These are phyloP conservation scores for Proisotoma minuta DNA, from an alignment of 2,888 invertebrate genomes.

Conservation along the genomic window DNA sequence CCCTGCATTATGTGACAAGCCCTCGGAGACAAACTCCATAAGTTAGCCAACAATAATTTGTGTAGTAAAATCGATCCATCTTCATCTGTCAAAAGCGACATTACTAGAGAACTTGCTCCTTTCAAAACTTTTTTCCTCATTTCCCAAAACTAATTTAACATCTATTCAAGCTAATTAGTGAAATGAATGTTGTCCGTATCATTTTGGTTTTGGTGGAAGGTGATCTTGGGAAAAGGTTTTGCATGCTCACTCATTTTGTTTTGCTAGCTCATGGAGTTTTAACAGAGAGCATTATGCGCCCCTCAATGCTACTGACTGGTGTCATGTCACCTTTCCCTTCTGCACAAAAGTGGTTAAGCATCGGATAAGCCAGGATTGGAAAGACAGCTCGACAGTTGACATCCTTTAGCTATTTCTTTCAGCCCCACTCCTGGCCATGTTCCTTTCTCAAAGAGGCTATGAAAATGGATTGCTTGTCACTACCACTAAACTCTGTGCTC, in stretches of 20 bases:
- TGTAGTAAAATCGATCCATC: background rate
- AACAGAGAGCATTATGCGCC: too few relatives aligned
- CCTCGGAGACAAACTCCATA: too few relatives aligned
- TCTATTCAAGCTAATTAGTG: background rate
- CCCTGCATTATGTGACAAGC: too few relatives aligned
- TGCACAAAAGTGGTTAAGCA: too few relatives aligned
- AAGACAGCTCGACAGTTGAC: slow-evolving; percentile 1
- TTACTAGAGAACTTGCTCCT: background rate
- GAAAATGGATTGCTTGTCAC: background rate
- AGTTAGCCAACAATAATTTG: too few relatives aligned
- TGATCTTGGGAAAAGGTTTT: too few relatives aligned
- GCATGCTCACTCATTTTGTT: too few relatives aligned
- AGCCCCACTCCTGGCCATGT: background rate
- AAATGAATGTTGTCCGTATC: background rate
- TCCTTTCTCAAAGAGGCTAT: background rate
- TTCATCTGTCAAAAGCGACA: background rate
- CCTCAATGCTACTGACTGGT: too few relatives aligned
- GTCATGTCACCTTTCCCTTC: too few relatives aligned
- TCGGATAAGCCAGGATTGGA: background rate
- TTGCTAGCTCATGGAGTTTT: too few relatives aligned
- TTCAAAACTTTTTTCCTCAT: background rate
- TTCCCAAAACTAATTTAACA: too few relatives aligned
- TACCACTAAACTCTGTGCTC: background rate
- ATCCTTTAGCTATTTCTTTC: slow-evolving; percentile 1
- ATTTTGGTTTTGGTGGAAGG: too few relatives aligned